A percentile compares a stretch with the other conserved stretches of the same genome.
Evolutionary conservation across 2,797 vertebrate species (phyloP).

Genomic region (Chromobotia macracanthus): DNA sequence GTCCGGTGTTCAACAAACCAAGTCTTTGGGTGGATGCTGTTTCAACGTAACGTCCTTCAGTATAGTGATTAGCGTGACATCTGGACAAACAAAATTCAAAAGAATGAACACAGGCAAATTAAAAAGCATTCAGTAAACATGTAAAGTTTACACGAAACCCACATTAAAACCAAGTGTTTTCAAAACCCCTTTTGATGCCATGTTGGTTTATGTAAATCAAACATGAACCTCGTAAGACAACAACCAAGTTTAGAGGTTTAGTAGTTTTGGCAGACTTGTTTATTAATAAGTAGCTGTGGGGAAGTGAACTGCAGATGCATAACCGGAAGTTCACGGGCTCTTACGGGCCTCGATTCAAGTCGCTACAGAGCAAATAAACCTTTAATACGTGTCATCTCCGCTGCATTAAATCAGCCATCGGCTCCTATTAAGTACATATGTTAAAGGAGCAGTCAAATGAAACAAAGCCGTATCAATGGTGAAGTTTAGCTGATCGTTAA

Average conservation of each 20-base stretch:
- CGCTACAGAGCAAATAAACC: slow-evolving; percentile 1
- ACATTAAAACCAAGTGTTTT: no score
- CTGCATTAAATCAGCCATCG: not conserved
- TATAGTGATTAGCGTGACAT: slow-evolving; percentile 89
- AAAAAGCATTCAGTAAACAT: not conserved
- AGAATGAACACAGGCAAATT: not conserved
- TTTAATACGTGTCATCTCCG: not conserved
- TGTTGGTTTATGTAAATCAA: no score
- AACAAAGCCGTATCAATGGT: not conserved
- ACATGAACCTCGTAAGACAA: no score
- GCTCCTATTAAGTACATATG: not conserved
- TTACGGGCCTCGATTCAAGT: slow-evolving; percentile 1
- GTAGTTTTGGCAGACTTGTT: not conserved
- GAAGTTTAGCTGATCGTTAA: not conserved
- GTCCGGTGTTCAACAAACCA: slow-evolving; percentile 71
- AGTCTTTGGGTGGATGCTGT: slow-evolving; percentile 78
- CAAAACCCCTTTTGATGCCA: no score
- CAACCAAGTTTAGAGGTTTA: no score
- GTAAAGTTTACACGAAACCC: no score
- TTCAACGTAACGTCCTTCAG: slow-evolving; percentile 78
- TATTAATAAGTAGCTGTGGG: not conserved
- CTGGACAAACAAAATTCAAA: slow-evolving; percentile 69
- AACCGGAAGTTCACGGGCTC: slow-evolving; percentile 21
- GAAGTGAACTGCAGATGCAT: not conserved
- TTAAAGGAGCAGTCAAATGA: not conserved